phyloP scores from a whole-genome alignment of 2,888 invertebrate species.

The Elegia similella region DNA sequence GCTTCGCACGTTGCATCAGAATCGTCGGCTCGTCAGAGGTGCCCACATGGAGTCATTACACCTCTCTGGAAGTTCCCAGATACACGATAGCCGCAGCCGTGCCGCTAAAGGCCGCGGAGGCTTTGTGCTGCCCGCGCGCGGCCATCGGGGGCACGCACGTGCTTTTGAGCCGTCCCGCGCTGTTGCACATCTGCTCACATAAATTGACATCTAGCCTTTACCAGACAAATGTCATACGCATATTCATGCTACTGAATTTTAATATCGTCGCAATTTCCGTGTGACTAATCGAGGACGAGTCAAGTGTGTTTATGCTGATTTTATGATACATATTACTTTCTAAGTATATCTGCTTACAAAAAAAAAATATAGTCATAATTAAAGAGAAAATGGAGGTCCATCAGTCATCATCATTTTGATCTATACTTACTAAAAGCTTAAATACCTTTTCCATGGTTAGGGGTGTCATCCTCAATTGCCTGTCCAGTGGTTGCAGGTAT shows the following conservation, averaged over 20 bases:
- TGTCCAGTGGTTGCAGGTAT: no score
- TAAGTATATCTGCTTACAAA: neutral
- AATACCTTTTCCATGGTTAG: no score
- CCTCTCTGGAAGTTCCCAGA: slow-evolving; percentile 63
- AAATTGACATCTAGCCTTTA: slow-evolving; percentile 67
- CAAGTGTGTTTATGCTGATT: neutral
- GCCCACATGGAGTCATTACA: slow-evolving; percentile 74
- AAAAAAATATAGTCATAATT: no score
- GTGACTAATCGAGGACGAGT: slow-evolving; percentile 22
- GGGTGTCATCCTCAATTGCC: no score
- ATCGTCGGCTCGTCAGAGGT: slow-evolving; percentile 69
- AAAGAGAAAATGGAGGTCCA: no score
- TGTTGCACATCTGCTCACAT: slow-evolving; percentile 67
- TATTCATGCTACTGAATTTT: slow-evolving; percentile 38
- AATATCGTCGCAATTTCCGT: slow-evolving; percentile 36
- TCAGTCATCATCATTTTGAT: no score
- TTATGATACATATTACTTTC: neutral
- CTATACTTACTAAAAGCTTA: no score
- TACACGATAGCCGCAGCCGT: slow-evolving; percentile 51
- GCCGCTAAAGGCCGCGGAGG: slow-evolving; percentile 38
- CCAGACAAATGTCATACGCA: slow-evolving; percentile 40
- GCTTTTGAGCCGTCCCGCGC: slow-evolving; percentile 63
- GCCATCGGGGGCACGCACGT: slow-evolving; percentile 70
- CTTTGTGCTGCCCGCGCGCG: slow-evolving; percentile 62
- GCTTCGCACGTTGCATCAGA: slow-evolving; percentile 54